Evolutionary conservation across 2,797 vertebrate species (phyloP), one percentile per base, ranked within the genome.

Genomic region (Labeo calbasu): DNA sequence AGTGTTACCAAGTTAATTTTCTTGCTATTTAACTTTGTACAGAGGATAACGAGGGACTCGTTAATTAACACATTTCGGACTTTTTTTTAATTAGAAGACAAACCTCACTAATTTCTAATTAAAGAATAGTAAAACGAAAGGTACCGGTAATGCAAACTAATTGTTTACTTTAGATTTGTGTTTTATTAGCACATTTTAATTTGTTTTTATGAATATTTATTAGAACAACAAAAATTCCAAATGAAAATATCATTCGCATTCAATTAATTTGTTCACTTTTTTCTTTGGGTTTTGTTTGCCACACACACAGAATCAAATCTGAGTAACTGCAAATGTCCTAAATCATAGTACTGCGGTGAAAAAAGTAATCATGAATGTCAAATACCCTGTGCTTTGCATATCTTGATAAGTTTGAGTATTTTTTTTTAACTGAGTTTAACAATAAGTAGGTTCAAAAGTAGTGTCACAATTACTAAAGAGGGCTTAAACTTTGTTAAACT

Each of bases 1-100:
- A 63, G 69, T 46, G 25, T 50, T 40, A 17, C 36, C 53, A 48
- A 43, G 46, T 82, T 11, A 11, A 21, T 72, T 23, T 25, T 53
- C 28, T 75, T 75, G 48, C 21, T 76, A 76, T 76, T 82, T 82
- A 76, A 76, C 48, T 55, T 75, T 82, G 32, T 76, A 81, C 48
- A 53, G 71, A 66, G 59, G 48, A 76, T 66, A 82, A 66, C 11
- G n/a, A 82, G 59, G 32, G 70, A 75, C 59, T 73, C 12, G 1
- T 46, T 72, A 50, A 81, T 19, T 53, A 75, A 82, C 59, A 82
- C 70, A 75, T 75, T 65, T 73, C 21, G 19, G 40, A 59, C 14
- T 32, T 9, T 46, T 57, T 63, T n/a, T 50, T 0, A 8, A 36
- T 61, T 50, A 32, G 55, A 72, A 51, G 5, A 73, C 43, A 36